These are phyloP conservation scores for Parnassius smintheus DNA, from an alignment of 2,888 invertebrate species.

Conservation along the genomic window DNA sequence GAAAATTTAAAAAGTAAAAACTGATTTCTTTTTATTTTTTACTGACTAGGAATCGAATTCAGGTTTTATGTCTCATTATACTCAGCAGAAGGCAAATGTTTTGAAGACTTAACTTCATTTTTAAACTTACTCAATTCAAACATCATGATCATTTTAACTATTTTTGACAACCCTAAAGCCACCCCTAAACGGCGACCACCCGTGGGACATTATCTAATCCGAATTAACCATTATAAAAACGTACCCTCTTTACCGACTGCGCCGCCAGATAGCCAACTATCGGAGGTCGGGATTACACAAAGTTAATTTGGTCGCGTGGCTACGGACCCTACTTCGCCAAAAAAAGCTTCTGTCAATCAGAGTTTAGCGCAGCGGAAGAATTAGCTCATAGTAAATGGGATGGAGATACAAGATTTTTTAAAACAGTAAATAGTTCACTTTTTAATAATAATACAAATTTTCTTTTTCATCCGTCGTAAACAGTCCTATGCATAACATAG, in stretches of 20 bases:
- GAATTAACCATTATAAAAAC: slow-evolving; percentile 74
- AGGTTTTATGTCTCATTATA: too few species aligned
- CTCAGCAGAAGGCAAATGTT: too few species aligned
- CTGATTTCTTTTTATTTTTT: too few species aligned
- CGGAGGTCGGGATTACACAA: slow-evolving; percentile 66
- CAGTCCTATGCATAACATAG: too few species aligned
- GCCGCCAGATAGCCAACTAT: slow-evolving; percentile 57
- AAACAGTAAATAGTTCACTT: too few species aligned
- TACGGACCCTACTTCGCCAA: slow-evolving; percentile 44
- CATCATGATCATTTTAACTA: neutral
- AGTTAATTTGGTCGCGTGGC: slow-evolving; percentile 78
- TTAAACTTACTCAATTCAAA: too few species aligned
- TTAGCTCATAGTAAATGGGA: slow-evolving; percentile 32
- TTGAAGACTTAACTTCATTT: too few species aligned
- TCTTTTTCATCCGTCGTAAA: too few species aligned
- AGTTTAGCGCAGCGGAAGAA: slow-evolving; percentile 46
- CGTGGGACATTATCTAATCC: slow-evolving; percentile 75
- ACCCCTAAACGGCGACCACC: slow-evolving; percentile 54
- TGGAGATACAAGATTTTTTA: too few species aligned
- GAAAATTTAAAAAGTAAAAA: too few species aligned
- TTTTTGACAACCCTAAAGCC: slow-evolving; percentile 11
- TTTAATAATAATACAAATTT: too few species aligned
- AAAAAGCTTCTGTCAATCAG: slow-evolving; percentile 57
- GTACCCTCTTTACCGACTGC: slow-evolving; percentile 60
- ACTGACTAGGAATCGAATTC: too few species aligned